phyloP scores from a whole-genome alignment of 2,888 invertebrate genomes.

The Himalopsyche anomala region DNA sequence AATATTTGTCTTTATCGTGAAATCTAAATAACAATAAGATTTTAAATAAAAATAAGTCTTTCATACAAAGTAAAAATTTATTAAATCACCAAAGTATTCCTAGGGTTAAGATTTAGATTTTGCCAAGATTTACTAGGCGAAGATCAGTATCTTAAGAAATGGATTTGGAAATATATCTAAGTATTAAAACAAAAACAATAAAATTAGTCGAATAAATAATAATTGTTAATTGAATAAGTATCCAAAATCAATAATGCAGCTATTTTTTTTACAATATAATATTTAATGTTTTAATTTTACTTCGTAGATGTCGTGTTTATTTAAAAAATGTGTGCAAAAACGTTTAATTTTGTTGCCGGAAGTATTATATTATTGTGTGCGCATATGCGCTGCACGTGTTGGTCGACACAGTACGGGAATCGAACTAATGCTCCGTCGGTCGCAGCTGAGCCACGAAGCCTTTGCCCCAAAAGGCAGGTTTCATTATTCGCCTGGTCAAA shows the following conservation, averaged over 20 bases:
- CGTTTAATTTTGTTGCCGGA: conserved; percentile 13
- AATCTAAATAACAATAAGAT: too few species aligned
- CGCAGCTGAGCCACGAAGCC: conserved; percentile 57
- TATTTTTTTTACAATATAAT: neutral
- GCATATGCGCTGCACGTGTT: conserved; percentile 30
- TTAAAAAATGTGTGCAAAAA: neutral
- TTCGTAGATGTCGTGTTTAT: neutral
- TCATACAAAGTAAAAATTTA: too few species aligned
- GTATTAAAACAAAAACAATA: neutral
- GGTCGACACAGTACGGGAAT: conserved; percentile 45
- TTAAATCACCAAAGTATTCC: neutral
- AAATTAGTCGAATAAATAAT: neutral
- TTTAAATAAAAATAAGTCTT: too few species aligned
- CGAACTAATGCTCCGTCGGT: conserved; percentile 51
- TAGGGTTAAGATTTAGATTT: neutral
- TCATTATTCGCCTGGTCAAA: conserved; percentile 49
- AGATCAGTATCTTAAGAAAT: neutral
- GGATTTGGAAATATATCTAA: conserved; percentile 19
- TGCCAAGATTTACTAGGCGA: neutral
- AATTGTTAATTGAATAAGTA: neutral
- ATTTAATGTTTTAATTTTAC: neutral
- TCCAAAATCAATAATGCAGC: neutral
- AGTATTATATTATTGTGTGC: neutral
- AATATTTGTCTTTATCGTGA: too few species aligned
- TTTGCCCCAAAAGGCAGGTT: conserved; percentile 53